Conservation (phyloP, 2,113 vertebrate species). For the Nothobranchius furzeri region DNA sequence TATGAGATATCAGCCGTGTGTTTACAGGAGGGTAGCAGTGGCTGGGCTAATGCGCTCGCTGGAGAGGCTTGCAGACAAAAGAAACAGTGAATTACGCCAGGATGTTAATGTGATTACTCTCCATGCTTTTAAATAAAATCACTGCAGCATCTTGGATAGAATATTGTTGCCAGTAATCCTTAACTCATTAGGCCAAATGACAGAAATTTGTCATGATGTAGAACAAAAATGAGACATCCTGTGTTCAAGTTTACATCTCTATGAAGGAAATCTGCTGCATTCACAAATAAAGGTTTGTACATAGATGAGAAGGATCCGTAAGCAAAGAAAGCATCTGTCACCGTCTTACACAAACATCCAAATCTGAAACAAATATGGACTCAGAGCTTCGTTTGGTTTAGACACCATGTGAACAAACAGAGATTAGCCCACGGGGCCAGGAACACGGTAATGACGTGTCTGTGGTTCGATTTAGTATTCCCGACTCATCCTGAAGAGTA, state of each 20-base stretch:
- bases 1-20: constrained; percentile 30
- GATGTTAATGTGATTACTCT: constrained; percentile 51
- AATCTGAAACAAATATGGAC: constrained; percentile 27
- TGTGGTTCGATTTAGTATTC: constrained; percentile 10
- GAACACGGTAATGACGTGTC: constrained; percentile 5
- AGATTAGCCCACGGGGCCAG: constrained; percentile 39
- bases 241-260: not conserved
- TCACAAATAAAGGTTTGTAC: not conserved
- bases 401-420: constrained; percentile 28
- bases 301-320: not conserved
- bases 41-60: constrained; percentile 54
- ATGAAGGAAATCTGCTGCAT: not conserved
- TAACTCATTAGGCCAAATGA: constrained; percentile 12
- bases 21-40: constrained; percentile 22
- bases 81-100: constrained; percentile 33
- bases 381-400: constrained; percentile 13
- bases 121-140: constrained; percentile 37
- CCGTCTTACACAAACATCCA: constrained; percentile 19
- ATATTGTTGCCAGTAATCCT: not conserved
- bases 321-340: not conserved
- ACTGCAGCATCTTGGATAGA: constrained; percentile 6
- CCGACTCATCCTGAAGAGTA: not conserved
- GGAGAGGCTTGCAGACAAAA: constrained; percentile 47
- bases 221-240: not conserved
- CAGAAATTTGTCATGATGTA: not conserved